Evolutionary conservation across 2,797 vertebrate genomes (phyloP).

Genomic region (Nyctibius grandis): DNA sequence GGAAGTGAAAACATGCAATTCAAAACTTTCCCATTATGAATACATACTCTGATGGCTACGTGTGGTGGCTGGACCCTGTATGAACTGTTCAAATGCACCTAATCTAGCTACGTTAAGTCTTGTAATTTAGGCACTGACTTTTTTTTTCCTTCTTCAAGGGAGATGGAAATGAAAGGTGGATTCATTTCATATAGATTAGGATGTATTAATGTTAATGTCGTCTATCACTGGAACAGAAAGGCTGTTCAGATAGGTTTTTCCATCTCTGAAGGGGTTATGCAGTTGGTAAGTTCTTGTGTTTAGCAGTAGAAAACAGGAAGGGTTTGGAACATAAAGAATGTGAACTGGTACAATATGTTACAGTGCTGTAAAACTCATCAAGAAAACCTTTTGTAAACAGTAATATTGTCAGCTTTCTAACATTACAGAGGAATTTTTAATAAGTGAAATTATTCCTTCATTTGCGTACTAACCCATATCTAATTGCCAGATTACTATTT

Average conservation of each 20-base stretch:
- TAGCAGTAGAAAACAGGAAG: not conserved
- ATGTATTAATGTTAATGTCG: not conserved
- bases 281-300: not conserved
- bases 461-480: not conserved
- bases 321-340: not conserved
- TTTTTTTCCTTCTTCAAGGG: not conserved
- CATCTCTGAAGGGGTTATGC: not conserved
- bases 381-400: not conserved
- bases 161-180: not conserved
- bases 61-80: not conserved
- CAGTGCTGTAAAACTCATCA: not conserved
- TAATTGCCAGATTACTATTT: not conserved
- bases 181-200: not conserved
- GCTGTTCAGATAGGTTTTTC: not conserved
- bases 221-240: not conserved
- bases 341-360: not conserved
- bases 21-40: not conserved
- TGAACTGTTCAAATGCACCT: not conserved
- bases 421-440: not conserved
- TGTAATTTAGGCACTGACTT: not conserved
- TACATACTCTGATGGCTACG: fast-evolving
- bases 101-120: not conserved
- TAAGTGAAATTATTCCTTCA: not conserved
- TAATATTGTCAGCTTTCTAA: not conserved
- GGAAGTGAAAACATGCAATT: not conserved